phyloP scores from a whole-genome alignment of 2,113 vertebrate genomes.

The Cyphomyrus discorhynchus region DNA sequence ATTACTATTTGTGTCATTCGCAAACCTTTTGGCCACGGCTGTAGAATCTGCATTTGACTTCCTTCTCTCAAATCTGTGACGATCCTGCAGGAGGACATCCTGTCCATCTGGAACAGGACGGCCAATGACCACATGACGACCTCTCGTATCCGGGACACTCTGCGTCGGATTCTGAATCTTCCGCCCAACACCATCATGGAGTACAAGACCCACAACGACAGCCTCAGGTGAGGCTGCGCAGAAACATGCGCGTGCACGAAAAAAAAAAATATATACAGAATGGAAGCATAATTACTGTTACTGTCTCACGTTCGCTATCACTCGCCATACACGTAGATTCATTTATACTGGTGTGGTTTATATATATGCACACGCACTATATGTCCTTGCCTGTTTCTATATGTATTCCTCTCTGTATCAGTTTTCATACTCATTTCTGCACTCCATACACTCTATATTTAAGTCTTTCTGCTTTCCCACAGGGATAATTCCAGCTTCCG shows the following conservation, averaged over 20 bases:
- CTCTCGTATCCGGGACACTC: constrained; percentile 59
- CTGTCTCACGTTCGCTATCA: not conserved
- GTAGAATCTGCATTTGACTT: not conserved
- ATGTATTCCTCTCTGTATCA: not conserved
- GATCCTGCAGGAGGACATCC: constrained; percentile 53
- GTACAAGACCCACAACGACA: constrained; percentile 47
- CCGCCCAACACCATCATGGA: constrained; percentile 58
- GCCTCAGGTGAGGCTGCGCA: constrained; percentile 49
- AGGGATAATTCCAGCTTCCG: constrained; percentile 68
- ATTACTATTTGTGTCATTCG: too few relatives aligned
- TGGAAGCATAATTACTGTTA: not conserved
- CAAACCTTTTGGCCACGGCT: too few relatives aligned
- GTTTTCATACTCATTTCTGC: not conserved
- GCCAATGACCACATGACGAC: constrained; percentile 60
- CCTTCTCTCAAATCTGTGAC: not conserved
- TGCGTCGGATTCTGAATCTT: constrained; percentile 61
- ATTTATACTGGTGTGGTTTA: not conserved
- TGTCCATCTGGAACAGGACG: constrained; percentile 64
- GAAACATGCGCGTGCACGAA: not conserved
- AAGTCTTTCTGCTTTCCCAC: constrained; percentile 14
- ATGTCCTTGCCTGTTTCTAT: not conserved
- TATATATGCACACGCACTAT: not conserved
- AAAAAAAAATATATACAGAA: not conserved
- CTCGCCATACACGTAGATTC: not conserved
- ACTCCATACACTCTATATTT: not conserved